Evolutionary conservation across 2,113 vertebrate species (phyloP).

Genomic region (Tragelaphus scriptus): DNA sequence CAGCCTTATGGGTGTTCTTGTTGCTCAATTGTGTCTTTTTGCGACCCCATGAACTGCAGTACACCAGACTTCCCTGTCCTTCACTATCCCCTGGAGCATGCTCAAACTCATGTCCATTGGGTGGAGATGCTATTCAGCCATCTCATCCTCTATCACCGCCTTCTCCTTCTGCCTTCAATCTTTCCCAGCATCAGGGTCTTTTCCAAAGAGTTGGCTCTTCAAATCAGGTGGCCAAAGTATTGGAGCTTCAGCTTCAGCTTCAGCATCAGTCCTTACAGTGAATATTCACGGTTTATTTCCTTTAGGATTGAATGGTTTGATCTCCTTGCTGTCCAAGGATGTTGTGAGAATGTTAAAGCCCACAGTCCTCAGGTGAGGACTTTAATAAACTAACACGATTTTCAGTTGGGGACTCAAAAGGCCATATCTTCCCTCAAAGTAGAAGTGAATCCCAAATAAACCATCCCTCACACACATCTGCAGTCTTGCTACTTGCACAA

Average conservation of each 20-base stretch:
- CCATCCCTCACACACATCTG: not conserved
- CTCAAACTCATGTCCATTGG: not conserved
- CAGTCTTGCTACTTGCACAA: not conserved
- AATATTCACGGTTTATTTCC: not conserved
- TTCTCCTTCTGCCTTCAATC: not conserved
- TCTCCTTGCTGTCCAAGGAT: not conserved
- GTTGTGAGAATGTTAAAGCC: not conserved
- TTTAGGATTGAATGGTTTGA: not conserved
- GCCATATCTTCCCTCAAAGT: not conserved
- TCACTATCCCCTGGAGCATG: not conserved
- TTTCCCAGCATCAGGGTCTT: not conserved
- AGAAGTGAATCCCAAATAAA: not conserved
- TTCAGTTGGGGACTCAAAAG: not conserved
- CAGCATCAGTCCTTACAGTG: not conserved
- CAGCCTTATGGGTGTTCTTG: not conserved
- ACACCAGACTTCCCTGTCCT: not conserved
- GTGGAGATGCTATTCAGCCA: not conserved
- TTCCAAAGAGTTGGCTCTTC: not conserved
- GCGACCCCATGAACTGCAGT: not conserved
- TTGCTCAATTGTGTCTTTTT: not conserved
- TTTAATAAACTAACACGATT: not conserved
- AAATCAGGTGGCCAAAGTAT: not conserved
- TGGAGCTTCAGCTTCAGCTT: not conserved
- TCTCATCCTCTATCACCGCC: not conserved
- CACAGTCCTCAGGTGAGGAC: no score